Evolutionary conservation across 2,113 vertebrate species (phyloP), one percentile per base, ranked within the genome.

Genomic region (Tiliqua scincoides): DNA sequence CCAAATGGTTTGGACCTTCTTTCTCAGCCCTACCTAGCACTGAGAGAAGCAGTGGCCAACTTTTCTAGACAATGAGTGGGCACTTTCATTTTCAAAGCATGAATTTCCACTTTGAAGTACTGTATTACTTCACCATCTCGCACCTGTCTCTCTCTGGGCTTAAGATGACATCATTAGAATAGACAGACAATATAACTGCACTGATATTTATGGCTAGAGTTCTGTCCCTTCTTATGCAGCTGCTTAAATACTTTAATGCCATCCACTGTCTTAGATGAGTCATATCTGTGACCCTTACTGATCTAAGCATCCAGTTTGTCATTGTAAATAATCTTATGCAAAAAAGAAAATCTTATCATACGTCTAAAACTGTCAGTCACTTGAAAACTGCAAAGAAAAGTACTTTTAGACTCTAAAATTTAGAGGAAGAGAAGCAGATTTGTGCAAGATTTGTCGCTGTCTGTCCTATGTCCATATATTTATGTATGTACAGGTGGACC

Each of bases 181-280:
- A 76, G 68, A 32, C 21, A 67, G 48, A 30, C 40, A 82, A 9
- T 48, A n/a, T 65, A 40, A 35, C 18, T 54, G 32, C 37, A 43
- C 3, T 84, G 32, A 32, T 18, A 32, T 43, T 76, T 65, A 75
- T 14, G 40, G 6, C 12, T 68, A 62, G 20, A 5, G 9, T 71
- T 25, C 52, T 12, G 2, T 59, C 10, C 37, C 17, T 79, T 43
- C 17, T 3, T 25, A 32, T 23, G 48, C 48, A n/a, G 0, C 43
- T 79, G 35, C 54, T 61, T 61, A 43, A 82, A 82, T 81, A 62
- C n/a, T 61, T 71, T 43, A 85, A 61, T 79, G 65, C 27, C 65
- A 15, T 27, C n/a, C 18, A 20, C 27, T 43, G 30, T 85, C 27
- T 3, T 61, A 18, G 17, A 61, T 71, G 65, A 79, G 43, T 85